Evolutionary conservation across 2,113 vertebrate species (phyloP), one percentile per base, ranked within the genome.

Genomic region (Chloebia gouldiae): DNA sequence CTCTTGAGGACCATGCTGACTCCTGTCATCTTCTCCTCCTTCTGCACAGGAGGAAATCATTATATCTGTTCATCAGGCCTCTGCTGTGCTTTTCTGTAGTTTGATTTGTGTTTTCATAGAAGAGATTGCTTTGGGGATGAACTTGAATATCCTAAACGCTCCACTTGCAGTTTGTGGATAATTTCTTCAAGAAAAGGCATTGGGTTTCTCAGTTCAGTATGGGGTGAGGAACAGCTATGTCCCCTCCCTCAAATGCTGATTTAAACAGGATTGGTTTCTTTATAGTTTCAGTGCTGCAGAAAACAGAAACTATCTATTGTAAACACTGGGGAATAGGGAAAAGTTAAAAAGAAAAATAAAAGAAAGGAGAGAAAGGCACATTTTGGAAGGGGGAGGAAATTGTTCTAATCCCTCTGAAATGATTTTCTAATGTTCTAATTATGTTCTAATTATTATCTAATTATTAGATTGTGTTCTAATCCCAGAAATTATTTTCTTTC

Each of bases 361-460:
- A n/a, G 8, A 68, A 40, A 72, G 2, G 17, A 79, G 17, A 91
- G 71, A 75, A 68, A 63, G 15, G 33, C 17, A 59, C 39, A 47
- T 83, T 71, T 65, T 57, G 35, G 50, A 59, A 79, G 44, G 59
- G 59, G 44, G 30, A 92, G 23, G 11, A 90, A 86, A 76, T 83
- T 39, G 31, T 68, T 85, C 24, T 80, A 96, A 96, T 79, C n/a
- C 27, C 66, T 76, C 82, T 97, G 81, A 97, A 95, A 91, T 94
- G 53, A 31, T 90, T 97, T 96, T 84, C 61, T 97, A 39, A 39
- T 39, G 39, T 39, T 39, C 39, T 39, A 39, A 39, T 39, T 39
- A 39, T 39, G 39, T 39, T 39, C 39, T 39, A 39, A 39, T 39
- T 39, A 39, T 39, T 39, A 39, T 39, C 39, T 39, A 39, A 39